Base-by-base conservation (phyloP, 1,140 invertebrate species). In the Drosophila sechellia region DNA sequence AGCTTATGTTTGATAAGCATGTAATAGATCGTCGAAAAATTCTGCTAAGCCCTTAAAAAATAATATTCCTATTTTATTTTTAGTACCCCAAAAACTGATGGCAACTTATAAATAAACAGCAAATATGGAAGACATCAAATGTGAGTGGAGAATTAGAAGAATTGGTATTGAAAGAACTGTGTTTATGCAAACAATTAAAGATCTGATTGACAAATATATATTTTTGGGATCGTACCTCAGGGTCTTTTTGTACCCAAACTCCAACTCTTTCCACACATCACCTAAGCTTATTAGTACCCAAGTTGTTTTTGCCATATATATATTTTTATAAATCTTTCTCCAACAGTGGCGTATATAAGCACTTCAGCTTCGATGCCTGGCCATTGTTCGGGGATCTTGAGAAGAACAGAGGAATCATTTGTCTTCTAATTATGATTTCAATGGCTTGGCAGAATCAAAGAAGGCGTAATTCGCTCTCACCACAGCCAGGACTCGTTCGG, bases 391-490 rank as follows among this genome's bases (percentile, higher is more conserved):
- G 5, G 65, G 65, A 69, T 49, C 58, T 43, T 5, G 45, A 45
- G 60, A 35, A 42, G 65, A 74, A 60, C 49, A 48, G 46, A 75
- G 55, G 49, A 71, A 80, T 77, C 52, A 71, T 71, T 85, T 85
- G 81, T 85, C 73, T 85, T 85, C 81, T 85, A 85, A 85, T 85
- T 85, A 85, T 86, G 66, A 81, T 86, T 85, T 86, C 54, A 81
- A 85, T 81, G 49, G 79, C 39, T 70, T 79, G 48, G 50, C 76
- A 73, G 80, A 89, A 89, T 89, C 84, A 89, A 89, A 75, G 79
- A 77, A 89, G 84, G 84, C 84, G 84, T 89, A 89, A 84, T 89
- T 89, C 85, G 79, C 75, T 89, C 84, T 89, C 84, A 89, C 84
- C 84, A 80, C 40, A 12, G 53, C 34, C 31, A 17, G 37, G 55